Base-by-base conservation (phyloP, 2,113 vertebrate genomes). In the Xiphorhynchus elegans region DNA sequence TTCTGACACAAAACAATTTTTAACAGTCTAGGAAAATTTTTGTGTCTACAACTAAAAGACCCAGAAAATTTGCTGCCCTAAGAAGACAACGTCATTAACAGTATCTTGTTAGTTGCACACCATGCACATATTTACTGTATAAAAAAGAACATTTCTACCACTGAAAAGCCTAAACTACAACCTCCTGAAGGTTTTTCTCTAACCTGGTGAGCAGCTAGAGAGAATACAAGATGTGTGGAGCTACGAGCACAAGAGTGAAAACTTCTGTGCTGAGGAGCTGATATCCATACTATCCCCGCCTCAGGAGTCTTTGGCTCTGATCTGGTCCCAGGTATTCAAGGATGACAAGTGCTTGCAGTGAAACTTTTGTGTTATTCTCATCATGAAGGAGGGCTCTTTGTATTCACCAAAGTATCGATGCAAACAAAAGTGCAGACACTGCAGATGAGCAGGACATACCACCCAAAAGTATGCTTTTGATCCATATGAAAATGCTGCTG, bases 1-100 rank as follows among this genome's bases (percentile, higher is more conserved):
- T 63, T 73, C 52, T 73, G 84, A 83, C 42, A 53, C 17, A 29
- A 76, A 94, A 75, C n/a, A 63, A 26, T 77, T 97, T 93, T 94
- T 92, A 75, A 79, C 72, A 92, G 16, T 83, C 37, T 75, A 42
- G 84, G 23, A 46, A 78, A n/a, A 63, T 44, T 49, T 53, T 86
- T 24, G 58, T 66, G 17, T 58, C 31, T 70, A 17, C 42, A 55
- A 53, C 21, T 37, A 56, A 84, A 52, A 44, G 46, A 40, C 9
- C 9, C 28, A 55, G 40, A 87, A 82, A 90, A 11, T 29, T 29
- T 80, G 11, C 13, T 85, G 55, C 7, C 18, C 16, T 52, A 29
- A 52, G 40, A 87, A 40, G 33, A 50, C 19, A 37, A 8, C 17
- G n/a, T 69, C 18, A 68, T 13, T 6, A 77, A 7, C 37, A 81